Conservation (phyloP, 64 coral and sea anemone species). For the Pocillopora damicornis region DNA sequence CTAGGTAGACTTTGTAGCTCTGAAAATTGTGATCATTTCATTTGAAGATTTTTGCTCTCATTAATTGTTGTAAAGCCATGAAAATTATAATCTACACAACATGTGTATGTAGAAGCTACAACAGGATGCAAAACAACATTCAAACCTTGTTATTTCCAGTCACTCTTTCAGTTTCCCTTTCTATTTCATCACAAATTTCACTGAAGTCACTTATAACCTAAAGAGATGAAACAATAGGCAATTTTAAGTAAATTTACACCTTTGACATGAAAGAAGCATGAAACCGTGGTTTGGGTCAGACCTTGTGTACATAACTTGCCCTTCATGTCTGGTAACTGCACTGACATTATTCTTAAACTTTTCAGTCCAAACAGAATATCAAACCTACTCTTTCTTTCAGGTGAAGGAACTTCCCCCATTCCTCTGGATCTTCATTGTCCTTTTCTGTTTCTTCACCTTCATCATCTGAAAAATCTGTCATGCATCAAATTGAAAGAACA, state of each 20-base stretch:
- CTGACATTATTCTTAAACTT: background rate
- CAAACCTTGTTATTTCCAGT: constrained; percentile 96
- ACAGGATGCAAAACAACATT: too few relatives aligned
- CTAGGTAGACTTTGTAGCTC: too few relatives aligned
- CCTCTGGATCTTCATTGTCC: constrained; percentile 79
- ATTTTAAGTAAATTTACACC: background rate
- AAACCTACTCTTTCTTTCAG: constrained; percentile 84
- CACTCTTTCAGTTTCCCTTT: constrained; percentile 95
- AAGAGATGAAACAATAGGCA: constrained; percentile 10
- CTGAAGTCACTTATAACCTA: constrained; percentile 93
- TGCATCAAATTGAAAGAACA: background rate
- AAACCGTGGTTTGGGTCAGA: too few relatives aligned
- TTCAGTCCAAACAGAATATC: background rate
- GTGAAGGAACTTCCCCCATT: constrained; percentile 97
- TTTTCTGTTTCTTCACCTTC: constrained; percentile 53
- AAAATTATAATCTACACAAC: too few relatives aligned
- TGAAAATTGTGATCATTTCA: too few relatives aligned
- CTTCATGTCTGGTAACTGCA: too few relatives aligned
- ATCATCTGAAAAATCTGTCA: constrained; percentile 73
- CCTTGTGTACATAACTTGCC: too few relatives aligned
- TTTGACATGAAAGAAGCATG: too few relatives aligned
- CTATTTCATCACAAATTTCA: constrained; percentile 98
- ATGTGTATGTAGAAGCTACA: too few relatives aligned
- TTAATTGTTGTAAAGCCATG: too few relatives aligned
- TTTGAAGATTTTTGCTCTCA: too few relatives aligned